Evolutionary conservation across 2,797 vertebrate species (phyloP).

Genomic region (Anabacerthia variegaticeps): DNA sequence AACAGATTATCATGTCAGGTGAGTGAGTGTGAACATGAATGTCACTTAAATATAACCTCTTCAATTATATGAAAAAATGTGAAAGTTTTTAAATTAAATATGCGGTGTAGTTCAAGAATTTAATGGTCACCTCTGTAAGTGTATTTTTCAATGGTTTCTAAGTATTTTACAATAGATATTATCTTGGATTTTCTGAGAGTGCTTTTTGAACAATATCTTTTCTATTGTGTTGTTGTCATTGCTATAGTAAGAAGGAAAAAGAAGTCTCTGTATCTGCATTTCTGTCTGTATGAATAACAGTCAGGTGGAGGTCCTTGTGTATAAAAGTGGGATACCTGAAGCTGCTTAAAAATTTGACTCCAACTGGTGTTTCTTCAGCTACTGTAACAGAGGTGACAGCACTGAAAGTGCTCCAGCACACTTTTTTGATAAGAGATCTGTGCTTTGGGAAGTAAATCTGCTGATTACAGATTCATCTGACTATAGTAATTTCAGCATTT

Average conservation of each 20-base stretch:
- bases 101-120: background rate
- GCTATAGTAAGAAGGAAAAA: background rate
- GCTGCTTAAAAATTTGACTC: background rate
- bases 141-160: background rate
- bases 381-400: background rate
- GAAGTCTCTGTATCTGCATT: fast-evolving
- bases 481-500: background rate
- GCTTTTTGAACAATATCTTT: background rate
- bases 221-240: background rate
- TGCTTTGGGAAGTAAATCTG: background rate
- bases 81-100: background rate
- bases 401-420: fast-evolving
- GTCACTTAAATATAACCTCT: background rate
- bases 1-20: conserved; percentile 96
- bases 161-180: background rate
- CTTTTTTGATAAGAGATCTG: background rate
- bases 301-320: background rate
- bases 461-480: background rate
- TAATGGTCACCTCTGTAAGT: background rate
- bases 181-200: background rate
- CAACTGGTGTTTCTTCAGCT: background rate
- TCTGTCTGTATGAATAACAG: background rate
- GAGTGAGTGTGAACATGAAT: conserved; percentile 52
- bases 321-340: background rate
- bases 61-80: background rate